A percentile compares a stretch with the other conserved stretches of the same genome.
Conservation (phyloP, 2,888 invertebrate genomes). For the Antitype chi region DNA sequence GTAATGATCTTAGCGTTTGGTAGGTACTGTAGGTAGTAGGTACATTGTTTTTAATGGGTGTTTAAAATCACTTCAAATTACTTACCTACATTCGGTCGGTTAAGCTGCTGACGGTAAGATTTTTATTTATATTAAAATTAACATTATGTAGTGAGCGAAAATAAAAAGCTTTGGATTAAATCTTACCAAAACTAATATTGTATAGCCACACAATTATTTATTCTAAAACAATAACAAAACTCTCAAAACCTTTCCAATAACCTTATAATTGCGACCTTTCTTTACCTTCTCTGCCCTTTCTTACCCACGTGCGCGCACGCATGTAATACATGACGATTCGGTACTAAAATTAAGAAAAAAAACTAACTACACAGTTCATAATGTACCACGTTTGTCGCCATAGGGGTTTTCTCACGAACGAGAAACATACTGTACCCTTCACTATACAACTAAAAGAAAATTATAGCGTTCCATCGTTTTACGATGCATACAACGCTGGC, state of each 20-base stretch:
- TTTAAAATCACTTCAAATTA: neutral
- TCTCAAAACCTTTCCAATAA: neutral
- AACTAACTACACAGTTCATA: constrained; percentile 71
- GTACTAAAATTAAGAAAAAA: constrained; percentile 67
- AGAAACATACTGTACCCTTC: constrained; percentile 47
- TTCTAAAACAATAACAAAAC: constrained; percentile 17
- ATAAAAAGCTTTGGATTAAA: neutral
- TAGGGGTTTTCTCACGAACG: constrained; percentile 83
- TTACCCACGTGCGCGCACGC: constrained; percentile 59
- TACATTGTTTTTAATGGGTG: neutral
- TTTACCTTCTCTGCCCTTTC: constrained; percentile 57
- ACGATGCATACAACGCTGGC: constrained; percentile 26
- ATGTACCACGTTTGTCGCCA: constrained; percentile 77
- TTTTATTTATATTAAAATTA: neutral
- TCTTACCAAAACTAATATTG: neutral
- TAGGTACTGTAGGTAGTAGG: neutral
- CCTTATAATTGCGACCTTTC: constrained; percentile 48
- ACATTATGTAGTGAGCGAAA: neutral
- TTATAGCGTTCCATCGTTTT: neutral
- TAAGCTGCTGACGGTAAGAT: neutral
- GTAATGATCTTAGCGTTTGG: neutral
- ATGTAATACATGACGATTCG: constrained; percentile 68
- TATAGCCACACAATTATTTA: constrained; percentile 11
- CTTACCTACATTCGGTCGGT: neutral
- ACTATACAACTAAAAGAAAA: constrained; percentile 28